Base-by-base conservation (phyloP, 2,113 vertebrate genomes). In the Leptocoma aspasia region DNA sequence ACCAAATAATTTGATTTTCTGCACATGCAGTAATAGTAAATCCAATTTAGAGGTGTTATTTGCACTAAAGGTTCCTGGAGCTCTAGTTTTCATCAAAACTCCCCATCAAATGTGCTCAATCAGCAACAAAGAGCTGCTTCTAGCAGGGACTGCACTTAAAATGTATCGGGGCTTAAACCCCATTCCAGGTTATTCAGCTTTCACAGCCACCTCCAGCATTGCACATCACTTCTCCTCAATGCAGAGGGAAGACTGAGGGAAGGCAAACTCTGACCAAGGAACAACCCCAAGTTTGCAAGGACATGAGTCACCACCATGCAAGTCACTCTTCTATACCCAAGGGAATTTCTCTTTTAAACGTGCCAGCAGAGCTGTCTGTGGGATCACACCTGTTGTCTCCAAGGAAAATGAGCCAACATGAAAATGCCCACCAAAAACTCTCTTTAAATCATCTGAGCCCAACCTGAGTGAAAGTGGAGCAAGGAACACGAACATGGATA, bases 1-100 rank as follows among this genome's bases (percentile, higher is more conserved):
- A 47, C 21, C 69, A 68, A 89, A 89, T 92, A 86, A 96, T 89
- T 82, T 84, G 72, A 88, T 92, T 86, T 90, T 83, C 76, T 76
- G 54, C 57, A 90, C 37, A 24, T 10, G 33, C 52, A 86, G 33
- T 79, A 86, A 63, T 56, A 57, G 53, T 24, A 89, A 83, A 89
- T 90, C 54, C 44, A 82, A 71, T 90, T 86, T 76, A 92, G 65
- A 94, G 35, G 72, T 56, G 72, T 41, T 75, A 28, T 53, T 94
- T 83, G 56, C 18, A 27, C 33, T 81, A 42, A 56, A 70, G 42
- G 64, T 56, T 85, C 39, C 64, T 33, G 28, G 18, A 82, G 76
- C 28, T 56, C 41, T 3, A 4, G 2, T 39, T 93, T 86, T 59
- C 42, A 86, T 81, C 60, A 85, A 64, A 86, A 79, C 18, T 87